Base-by-base conservation (phyloP, 2,888 invertebrate species). In the Dromius quadrimaculatus region DNA sequence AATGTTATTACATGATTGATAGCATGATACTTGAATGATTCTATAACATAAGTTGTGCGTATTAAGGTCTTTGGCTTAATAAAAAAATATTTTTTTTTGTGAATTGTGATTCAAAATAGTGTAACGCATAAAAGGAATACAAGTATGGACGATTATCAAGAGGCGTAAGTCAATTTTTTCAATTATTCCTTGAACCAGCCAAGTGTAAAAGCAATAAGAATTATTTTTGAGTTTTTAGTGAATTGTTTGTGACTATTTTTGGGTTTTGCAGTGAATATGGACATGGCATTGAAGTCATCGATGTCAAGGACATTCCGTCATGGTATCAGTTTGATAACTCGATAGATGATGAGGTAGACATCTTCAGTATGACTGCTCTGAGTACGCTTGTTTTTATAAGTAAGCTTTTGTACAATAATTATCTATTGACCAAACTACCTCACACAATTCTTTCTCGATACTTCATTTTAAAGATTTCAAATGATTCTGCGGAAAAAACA, bases 331-430 rank as follows among this genome's bases (percentile, higher is more conserved):
- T 76, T 59, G 76, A 77, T 64, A 78, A 79, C 65, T 74, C 73
- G 36, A 47, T 76, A 38, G 73, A 73, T 47, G 76, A 79, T 65
- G 78, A 79, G 70, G 75, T 75, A 13, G 76, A 77, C 63, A 66
- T 74, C 54, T 76, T 77, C 47, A 77, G 75, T 64, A 79, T 79
- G 78, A 79, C 79, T 4, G 81, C 81, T 4, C 71, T 81, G 15
- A 77, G 78, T 22, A 76, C 77, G 0, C 73, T 79, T 5, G 74
- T 80, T 70, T 74, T 80, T 66, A 68, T 80, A 62, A 79, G 81
- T 80, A 76, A 77, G 78, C 77, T 23, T 54, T 54, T 54, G 19
- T 8, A 15, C 43, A n/a, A n/a, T n/a, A n/a, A n/a, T n/a, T n/a
- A n/a, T n/a, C n/a, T n/a, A n/a, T n/a, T n/a, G n/a, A n/a, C n/a